Evolutionary conservation across 2,888 invertebrate species (phyloP), one percentile per base, ranked within the genome.

Genomic region (Gymnocheta viridis): DNA sequence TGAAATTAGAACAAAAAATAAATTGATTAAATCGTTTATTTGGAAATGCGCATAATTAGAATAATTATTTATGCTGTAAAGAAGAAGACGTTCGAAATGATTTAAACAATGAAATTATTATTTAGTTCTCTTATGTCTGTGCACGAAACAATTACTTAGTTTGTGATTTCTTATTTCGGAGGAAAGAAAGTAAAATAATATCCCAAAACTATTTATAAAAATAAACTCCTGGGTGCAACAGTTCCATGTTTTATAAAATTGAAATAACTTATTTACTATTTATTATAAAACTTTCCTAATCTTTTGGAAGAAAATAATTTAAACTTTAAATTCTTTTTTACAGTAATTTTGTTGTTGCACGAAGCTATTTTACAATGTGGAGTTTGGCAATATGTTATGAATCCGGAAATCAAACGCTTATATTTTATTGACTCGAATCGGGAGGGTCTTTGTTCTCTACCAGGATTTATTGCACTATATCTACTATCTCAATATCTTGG

Each of bases 391-490:
- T 97, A 95, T 94, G 95, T 97, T 0, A 93, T 97, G 87, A 90
- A 94, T 80, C 54, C 93, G 66, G 89, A 94, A 69, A 88, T 90
- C 1, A 91, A 93, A 0, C 93, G 97, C 80, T 91, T 92, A 49
- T 93, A 93, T 73, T 92, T 98, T 38, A 85, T 98, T 5, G 93
- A 94, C 56, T 97, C 98, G 0, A 99, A 99, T 92, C 94, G 97
- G 78, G 99, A 99, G 93, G 99, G 99, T 0, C 92, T 99, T 47
- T 94, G 95, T 24, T 98, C 99, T 0, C 93, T 95, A 44, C 92
- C 96, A 0, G 99, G 99, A 1, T 99, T 97, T 91, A 92, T 97
- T 0, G 94, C 96, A 0, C 92, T 99, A 5, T 98, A 97, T 91
- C 93, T 98, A 78, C 93, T 95, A 85, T 95, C 96, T 29, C 94